These are phyloP conservation scores for Macropus fuliginosus DNA, from an alignment of 2,797 vertebrate species.

Conservation along the genomic window DNA sequence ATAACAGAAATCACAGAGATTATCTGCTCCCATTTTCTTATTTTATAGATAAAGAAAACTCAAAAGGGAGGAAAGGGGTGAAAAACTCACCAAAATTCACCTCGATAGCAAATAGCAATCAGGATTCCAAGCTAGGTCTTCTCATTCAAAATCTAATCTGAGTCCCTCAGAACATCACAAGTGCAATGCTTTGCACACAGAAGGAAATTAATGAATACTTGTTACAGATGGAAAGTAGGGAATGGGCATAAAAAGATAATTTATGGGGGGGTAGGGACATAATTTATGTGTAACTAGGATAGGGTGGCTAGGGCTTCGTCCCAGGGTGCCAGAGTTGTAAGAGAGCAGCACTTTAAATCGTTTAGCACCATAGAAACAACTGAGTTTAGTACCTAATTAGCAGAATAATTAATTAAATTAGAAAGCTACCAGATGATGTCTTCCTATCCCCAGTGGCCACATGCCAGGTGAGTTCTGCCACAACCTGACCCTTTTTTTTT, in stretches of 20 bases:
- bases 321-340: background rate
- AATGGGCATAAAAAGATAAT: background rate
- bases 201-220: background rate
- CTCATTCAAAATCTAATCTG: background rate
- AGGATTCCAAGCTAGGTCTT: background rate
- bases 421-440: background rate
- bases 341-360: background rate
- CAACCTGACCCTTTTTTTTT: background rate
- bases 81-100: background rate
- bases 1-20: background rate
- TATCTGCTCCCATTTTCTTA: background rate
- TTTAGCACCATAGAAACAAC: background rate
- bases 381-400: background rate
- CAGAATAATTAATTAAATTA: background rate
- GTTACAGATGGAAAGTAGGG: background rate
- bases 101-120: background rate
- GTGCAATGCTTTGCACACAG: background rate
- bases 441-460: background rate
- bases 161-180: background rate
- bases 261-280: background rate
- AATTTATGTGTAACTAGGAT: background rate
- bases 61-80: background rate
- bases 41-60: background rate
- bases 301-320: background rate
- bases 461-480: background rate